phyloP scores from a whole-genome alignment of 1,140 invertebrate species.

The Pseudachorutes palmiensis region DNA sequence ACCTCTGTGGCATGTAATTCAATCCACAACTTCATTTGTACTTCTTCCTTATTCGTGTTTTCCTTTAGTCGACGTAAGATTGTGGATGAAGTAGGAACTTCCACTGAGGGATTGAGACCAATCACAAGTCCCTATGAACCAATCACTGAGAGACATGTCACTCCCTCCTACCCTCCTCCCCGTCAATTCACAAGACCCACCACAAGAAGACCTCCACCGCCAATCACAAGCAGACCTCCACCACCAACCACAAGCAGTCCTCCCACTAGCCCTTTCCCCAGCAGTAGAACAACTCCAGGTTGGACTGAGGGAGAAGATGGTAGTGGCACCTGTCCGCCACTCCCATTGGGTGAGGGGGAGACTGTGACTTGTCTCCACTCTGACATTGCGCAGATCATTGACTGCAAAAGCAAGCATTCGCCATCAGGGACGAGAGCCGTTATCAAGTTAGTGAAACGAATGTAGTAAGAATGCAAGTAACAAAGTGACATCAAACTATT shows the following conservation, averaged over 20 bases:
- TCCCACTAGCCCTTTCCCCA: neutral
- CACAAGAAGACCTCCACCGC: slow-evolving; percentile 1
- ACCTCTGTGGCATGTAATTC: slow-evolving; percentile 18
- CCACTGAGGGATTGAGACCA: neutral
- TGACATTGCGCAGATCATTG: slow-evolving; percentile 7
- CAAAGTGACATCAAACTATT: neutral
- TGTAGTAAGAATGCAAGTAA: slow-evolving; percentile 6
- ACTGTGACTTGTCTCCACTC: slow-evolving; percentile 1
- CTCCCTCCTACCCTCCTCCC: neutral
- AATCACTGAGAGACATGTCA: too few relatives aligned
- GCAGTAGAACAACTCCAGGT: neutral
- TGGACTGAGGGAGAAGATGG: neutral
- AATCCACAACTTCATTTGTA: neutral
- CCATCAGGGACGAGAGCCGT: slow-evolving; percentile 14
- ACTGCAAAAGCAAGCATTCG: slow-evolving; percentile 8
- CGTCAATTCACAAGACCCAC: neutral
- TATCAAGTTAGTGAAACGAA: slow-evolving; percentile 11
- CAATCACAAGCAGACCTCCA: neutral
- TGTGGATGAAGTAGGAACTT: neutral
- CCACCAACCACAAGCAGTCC: neutral
- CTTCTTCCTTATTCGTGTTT: neutral
- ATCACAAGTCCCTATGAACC: neutral
- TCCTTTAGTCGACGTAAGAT: neutral
- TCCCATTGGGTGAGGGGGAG: slow-evolving; percentile 12
- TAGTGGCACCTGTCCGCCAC: slow-evolving; percentile 8